These are phyloP conservation scores for Epizoanthus rinbou DNA, from an alignment of 92 coral and sea anemone genomes.

Conservation along the genomic window DNA sequence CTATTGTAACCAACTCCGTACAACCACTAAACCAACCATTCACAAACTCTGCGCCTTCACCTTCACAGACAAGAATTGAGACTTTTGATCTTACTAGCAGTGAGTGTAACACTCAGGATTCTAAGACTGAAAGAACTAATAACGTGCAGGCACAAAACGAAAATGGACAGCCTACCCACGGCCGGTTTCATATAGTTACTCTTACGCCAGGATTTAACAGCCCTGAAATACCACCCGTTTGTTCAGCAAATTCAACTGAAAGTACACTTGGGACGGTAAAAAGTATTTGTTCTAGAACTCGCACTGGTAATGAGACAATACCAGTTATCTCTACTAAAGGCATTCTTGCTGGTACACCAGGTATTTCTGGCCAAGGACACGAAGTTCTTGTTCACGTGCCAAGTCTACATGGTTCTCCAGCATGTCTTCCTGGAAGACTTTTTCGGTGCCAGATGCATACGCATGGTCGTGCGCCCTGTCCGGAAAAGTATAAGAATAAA, in stretches of 20 bases:
- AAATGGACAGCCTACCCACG: neutral
- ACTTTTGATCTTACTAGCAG: neutral
- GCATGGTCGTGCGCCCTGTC: neutral
- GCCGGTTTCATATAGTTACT: neutral
- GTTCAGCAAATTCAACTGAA: neutral
- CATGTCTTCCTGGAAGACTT: constrained; percentile 2
- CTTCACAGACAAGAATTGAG: neutral
- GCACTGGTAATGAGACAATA: neutral
- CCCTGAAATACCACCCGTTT: neutral
- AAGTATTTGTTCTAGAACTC: constrained; percentile 17
- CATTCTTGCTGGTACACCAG: neutral
- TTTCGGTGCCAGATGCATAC: neutral
- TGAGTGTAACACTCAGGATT: neutral
- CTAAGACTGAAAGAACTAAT: neutral
- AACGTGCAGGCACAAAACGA: neutral
- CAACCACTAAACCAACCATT: neutral
- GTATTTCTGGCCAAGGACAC: neutral
- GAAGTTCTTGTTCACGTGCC: constrained; percentile 16
- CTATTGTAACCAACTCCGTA: constrained; percentile 19
- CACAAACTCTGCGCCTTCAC: neutral
- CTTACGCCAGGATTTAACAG: neutral
- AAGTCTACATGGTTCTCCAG: neutral
- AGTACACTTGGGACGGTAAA: neutral
- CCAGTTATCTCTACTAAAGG: neutral
- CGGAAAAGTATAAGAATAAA: constrained; percentile 24